phyloP scores from a whole-genome alignment of 37 sponge, comb jelly and placozoan genomes.

The Axinella damicornis region DNA sequence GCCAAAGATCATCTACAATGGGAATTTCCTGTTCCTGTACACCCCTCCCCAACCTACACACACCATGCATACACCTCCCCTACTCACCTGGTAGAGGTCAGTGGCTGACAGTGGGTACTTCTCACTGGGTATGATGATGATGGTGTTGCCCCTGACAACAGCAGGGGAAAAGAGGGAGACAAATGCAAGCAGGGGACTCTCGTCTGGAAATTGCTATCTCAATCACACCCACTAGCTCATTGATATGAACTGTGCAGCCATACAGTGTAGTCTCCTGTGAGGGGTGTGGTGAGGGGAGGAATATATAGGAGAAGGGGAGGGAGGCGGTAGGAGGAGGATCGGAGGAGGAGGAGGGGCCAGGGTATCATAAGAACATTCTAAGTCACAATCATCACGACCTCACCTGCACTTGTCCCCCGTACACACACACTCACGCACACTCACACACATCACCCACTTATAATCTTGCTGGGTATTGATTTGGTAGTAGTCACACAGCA shows the following conservation, averaged over 20 bases:
- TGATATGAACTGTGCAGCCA: constrained; percentile 87
- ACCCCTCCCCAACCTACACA: too few relatives aligned
- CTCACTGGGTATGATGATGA: constrained; percentile 95
- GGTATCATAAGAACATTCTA: too few relatives aligned
- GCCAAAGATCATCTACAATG: too few relatives aligned
- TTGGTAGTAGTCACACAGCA: too few relatives aligned
- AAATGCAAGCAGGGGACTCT: constrained; percentile 93
- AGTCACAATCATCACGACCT: constrained; percentile 1
- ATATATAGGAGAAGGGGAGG: neutral
- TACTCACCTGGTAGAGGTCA: constrained; percentile 96
- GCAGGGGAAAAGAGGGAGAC: constrained; percentile 97
- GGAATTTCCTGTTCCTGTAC: too few relatives aligned
- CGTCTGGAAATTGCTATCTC: constrained; percentile 94
- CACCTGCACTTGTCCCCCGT: constrained; percentile 92
- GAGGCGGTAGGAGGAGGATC: too few relatives aligned
- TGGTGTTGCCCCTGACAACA: constrained; percentile 94
- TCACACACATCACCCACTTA: constrained; percentile 84
- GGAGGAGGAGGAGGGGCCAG: neutral
- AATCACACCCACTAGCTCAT: constrained; percentile 96
- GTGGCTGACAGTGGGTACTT: constrained; percentile 91
- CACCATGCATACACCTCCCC: too few relatives aligned
- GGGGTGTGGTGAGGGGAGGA: too few relatives aligned
- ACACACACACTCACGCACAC: constrained; percentile 93
- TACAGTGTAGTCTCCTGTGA: constrained; percentile 93
- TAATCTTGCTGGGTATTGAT: too few relatives aligned